Base-by-base conservation (phyloP, 2,888 invertebrate genomes). In the Callyntrura guangdongensis region DNA sequence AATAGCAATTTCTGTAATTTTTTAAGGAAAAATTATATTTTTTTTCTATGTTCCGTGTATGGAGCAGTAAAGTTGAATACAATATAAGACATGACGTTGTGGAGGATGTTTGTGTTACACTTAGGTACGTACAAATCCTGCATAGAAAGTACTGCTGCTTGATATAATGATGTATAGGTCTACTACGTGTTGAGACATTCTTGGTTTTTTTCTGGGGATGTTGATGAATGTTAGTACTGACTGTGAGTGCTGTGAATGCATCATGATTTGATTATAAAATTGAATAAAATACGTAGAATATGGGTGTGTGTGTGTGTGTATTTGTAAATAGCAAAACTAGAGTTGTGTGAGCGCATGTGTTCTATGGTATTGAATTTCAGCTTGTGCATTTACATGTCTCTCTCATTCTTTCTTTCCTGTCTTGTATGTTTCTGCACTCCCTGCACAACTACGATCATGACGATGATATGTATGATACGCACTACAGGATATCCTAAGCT, bases 401-500 rank as follows among this genome's bases (percentile, higher is more conserved):
- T 77, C 14, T 72, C 72, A 17, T 22, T 64, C 45, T 69, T 36
- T 6, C 36, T 36, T 45, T 69, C 36, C 69, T 45, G 36, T 12
- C 17, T 20, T 74, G 0, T 74, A 20, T 74, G 47, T 36, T 36
- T 36, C 6, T 36, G 36, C 6, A 36, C 36, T 36, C 36, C 36
- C 2, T 36, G 6, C 36, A 36, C 36, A 36, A 36, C 72, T 47
- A 1, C 9, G n/a, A 74, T 53, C 22, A 74, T 27, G 47, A 74
- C 49, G 47, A 74, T 67, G 67, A 20, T 74, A 20, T 20, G 5
- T 17, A 53, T 61, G 49, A 49, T 83, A 67, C 64, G 36, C 82
- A 22, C 88, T 74, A 89, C 89, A 89, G 89, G 89, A 89, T 89
- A 89, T 89, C 89, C 89, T 77, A 89, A 85, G 79, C 49, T 64